Conservation (phyloP, 2,888 invertebrate species). For the Caenorhabditis japonica region DNA sequence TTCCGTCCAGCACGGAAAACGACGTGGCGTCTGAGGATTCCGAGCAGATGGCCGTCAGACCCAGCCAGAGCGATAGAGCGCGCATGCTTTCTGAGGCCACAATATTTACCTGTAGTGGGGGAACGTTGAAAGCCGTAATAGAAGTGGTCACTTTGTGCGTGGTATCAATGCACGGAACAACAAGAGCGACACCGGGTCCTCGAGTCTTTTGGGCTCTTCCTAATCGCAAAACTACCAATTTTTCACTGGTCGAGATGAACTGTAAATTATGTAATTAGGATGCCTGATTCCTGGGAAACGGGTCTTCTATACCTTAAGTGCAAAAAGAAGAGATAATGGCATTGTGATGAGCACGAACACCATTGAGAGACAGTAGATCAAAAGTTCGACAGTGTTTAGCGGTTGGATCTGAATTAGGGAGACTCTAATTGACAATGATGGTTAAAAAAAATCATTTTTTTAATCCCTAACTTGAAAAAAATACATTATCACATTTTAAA, state of each 20-base stretch:
- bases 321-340: conserved; percentile 73
- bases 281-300: too few species aligned
- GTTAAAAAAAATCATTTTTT: too few species aligned
- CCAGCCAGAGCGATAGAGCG: too few species aligned
- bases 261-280: too few species aligned
- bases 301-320: conserved; percentile 66
- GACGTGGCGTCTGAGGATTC: too few species aligned
- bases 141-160: conserved; percentile 78
- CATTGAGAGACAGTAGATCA: conserved; percentile 62
- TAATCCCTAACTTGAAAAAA: too few species aligned
- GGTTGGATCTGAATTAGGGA: conserved; percentile 38
- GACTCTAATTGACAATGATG: too few species aligned
- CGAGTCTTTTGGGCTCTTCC: conserved; percentile 70
- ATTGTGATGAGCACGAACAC: conserved; percentile 68
- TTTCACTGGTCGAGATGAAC: conserved; percentile 73
- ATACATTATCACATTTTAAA: too few species aligned
- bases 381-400: conserved; percentile 50
- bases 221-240: conserved; percentile 75
- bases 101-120: conserved; percentile 78
- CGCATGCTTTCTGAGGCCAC: not conserved
- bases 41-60: too few species aligned
- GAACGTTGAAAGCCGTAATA: conserved; percentile 79
- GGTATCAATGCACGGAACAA: conserved; percentile 78
- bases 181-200: conserved; percentile 77
- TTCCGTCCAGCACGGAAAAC: too few species aligned